Evolutionary conservation across 2,888 invertebrate genomes (phyloP).

Genomic region (Neoitamus cyanurus): DNA sequence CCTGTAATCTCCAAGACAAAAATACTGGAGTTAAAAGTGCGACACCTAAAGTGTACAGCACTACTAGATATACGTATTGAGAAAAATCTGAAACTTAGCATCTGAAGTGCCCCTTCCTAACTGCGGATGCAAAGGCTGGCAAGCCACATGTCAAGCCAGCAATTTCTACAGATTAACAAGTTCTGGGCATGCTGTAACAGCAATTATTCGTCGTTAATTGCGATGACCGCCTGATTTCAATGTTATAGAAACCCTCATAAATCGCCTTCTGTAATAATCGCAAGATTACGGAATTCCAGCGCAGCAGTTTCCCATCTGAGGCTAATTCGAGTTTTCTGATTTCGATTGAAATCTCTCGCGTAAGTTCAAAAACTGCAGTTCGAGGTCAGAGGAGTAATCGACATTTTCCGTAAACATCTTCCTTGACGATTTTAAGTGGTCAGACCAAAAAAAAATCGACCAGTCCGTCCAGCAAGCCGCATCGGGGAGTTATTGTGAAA

Average conservation of each 20-base stretch:
- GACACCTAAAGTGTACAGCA: no score
- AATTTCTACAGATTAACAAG: neutral
- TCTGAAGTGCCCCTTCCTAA: no score
- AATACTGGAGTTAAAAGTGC: no score
- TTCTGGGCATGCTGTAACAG: neutral
- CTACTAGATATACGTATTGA: no score
- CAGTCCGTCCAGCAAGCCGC: neutral
- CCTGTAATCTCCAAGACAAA: no score
- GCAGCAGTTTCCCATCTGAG: neutral
- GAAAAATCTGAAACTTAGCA: no score
- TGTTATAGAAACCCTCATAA: neutral
- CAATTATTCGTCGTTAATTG: neutral
- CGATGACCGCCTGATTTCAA: neutral
- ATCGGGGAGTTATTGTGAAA: neutral
- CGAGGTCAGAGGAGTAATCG: neutral
- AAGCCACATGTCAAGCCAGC: no score
- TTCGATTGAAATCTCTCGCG: neutral
- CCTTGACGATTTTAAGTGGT: neutral
- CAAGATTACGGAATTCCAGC: neutral
- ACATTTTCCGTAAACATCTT: constrained; percentile 29
- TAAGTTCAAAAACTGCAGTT: neutral
- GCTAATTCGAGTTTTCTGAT: neutral
- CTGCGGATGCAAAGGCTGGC: no score
- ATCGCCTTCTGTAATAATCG: neutral
- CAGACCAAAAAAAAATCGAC: neutral